Conservation (phyloP, 2,113 vertebrate genomes). For the Ptilonorhynchus violaceus region DNA sequence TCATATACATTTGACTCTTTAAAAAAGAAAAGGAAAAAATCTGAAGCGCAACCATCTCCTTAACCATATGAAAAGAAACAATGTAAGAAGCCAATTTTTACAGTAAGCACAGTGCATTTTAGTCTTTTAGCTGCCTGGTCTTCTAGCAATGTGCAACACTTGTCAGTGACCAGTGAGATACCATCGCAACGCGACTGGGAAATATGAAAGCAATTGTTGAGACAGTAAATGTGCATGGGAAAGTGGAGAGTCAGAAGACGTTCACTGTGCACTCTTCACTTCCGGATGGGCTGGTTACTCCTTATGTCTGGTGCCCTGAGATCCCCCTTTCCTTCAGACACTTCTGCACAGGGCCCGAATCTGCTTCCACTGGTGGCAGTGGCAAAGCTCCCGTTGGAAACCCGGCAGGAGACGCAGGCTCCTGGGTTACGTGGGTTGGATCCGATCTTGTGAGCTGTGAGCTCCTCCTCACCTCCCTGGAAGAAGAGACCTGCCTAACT, state of each 20-base stretch:
- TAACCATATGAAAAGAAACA: constrained; percentile 59
- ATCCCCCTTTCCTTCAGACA: not conserved
- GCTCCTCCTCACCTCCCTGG: not conserved
- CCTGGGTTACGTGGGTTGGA: accelerated
- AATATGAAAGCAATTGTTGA: constrained; percentile 8
- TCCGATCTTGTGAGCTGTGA: accelerated
- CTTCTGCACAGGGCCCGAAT: not conserved
- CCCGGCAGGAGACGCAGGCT: not conserved
- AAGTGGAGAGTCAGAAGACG: not conserved
- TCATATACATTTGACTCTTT: constrained; percentile 59
- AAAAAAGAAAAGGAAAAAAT: not conserved
- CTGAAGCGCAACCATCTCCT: constrained; percentile 47
- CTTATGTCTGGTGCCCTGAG: not conserved
- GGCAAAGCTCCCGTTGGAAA: not conserved
- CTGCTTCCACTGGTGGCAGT: not conserved
- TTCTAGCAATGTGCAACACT: constrained; percentile 36
- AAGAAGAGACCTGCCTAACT: not conserved
- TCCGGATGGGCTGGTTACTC: not conserved
- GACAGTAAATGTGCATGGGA: not conserved
- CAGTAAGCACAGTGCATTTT: constrained; percentile 55
- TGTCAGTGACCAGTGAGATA: constrained; percentile 15
- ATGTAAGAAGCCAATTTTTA: constrained; percentile 70
- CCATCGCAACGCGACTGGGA: not conserved
- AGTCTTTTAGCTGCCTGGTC: constrained; percentile 72
- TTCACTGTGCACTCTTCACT: not conserved